phyloP scores from a whole-genome alignment of 2,888 invertebrate genomes.

The Dasysyrphus albostriatus region DNA sequence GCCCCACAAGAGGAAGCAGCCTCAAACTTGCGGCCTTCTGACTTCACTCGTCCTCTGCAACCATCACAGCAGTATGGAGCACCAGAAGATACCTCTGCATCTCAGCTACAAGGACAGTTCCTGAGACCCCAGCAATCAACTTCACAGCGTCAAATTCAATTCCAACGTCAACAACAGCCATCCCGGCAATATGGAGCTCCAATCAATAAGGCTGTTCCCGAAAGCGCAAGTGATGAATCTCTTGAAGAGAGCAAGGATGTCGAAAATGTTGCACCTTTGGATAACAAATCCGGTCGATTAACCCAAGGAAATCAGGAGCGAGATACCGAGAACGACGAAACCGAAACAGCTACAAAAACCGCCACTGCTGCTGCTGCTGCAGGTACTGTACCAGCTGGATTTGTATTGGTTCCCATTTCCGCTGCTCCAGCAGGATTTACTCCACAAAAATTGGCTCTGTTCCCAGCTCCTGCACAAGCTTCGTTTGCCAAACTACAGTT shows the following conservation, averaged over 20 bases:
- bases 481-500: slow-evolving; percentile 58
- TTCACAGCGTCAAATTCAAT: slow-evolving; percentile 50
- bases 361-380: slow-evolving; percentile 15
- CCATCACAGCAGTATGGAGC: slow-evolving; percentile 41
- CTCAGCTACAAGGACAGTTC: slow-evolving; percentile 46
- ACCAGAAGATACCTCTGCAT: slow-evolving; percentile 39
- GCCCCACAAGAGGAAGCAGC: slow-evolving; percentile 43
- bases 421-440: slow-evolving; percentile 49
- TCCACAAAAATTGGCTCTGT: slow-evolving; percentile 55
- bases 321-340: slow-evolving; percentile 65
- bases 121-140: slow-evolving; percentile 44
- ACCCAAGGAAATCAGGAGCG: slow-evolving; percentile 51
- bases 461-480: slow-evolving; percentile 50
- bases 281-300: slow-evolving; percentile 48
- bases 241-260: slow-evolving; percentile 65
- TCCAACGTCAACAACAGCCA: slow-evolving; percentile 49
- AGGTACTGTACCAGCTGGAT: slow-evolving; percentile 34
- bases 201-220: slow-evolving; percentile 25
- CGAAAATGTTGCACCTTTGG: slow-evolving; percentile 52
- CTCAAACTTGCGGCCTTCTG: slow-evolving; percentile 16
- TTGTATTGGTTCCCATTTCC: slow-evolving; percentile 55
- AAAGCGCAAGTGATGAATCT: slow-evolving; percentile 55
- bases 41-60: slow-evolving; percentile 27
- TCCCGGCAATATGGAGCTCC: slow-evolving; percentile 64
- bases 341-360: slow-evolving; percentile 35